phyloP scores from a whole-genome alignment of 2,797 vertebrate species.

The Pachyuromys duprasi region DNA sequence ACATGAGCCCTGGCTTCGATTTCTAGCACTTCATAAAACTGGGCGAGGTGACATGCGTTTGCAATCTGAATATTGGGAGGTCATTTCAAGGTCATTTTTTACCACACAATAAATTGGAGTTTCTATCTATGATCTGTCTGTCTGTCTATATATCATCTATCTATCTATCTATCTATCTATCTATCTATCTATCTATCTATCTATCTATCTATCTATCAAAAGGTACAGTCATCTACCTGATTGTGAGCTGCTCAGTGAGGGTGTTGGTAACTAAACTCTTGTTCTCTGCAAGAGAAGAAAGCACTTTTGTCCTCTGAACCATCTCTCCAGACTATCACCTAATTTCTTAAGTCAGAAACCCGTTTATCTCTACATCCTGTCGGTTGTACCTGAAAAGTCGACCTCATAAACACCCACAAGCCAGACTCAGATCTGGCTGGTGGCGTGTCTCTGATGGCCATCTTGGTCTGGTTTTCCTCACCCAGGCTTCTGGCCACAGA shows the following conservation, averaged over 20 bases:
- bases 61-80: background rate
- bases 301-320: background rate
- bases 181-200: background rate
- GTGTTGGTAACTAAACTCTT: background rate
- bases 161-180: background rate
- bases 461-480: background rate
- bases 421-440: background rate
- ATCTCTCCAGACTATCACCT: background rate
- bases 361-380: slow-evolving; percentile 2
- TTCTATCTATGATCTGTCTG: background rate
- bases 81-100: background rate
- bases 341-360: slow-evolving; percentile 45
- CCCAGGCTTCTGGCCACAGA: background rate
- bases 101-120: background rate
- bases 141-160: background rate
- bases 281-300: background rate
- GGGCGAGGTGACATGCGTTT: background rate
- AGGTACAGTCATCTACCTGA: background rate
- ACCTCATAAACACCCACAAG: slow-evolving; percentile 11
- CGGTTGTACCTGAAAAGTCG: background rate
- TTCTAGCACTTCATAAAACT: background rate
- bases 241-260: too few relatives aligned
- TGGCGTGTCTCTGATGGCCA: background rate
- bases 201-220: background rate
- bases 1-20: background rate